These are phyloP conservation scores for Oceanites oceanicus DNA, from an alignment of 2,113 vertebrate species.

Conservation along the genomic window DNA sequence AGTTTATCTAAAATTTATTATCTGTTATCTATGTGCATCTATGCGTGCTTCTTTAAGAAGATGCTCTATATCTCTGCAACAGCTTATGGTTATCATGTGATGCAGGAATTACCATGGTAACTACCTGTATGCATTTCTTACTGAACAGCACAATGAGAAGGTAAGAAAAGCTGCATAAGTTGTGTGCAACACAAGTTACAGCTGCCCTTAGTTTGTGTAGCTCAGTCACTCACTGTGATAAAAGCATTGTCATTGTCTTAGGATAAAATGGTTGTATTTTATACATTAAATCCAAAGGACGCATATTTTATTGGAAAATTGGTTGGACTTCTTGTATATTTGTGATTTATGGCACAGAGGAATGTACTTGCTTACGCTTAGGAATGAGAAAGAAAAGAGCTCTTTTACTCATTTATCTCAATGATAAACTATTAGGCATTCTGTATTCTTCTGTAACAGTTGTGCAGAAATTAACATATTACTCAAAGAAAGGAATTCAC, in stretches of 20 bases:
- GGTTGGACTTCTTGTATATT: not conserved
- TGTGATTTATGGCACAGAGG: not conserved
- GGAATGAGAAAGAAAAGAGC: not conserved
- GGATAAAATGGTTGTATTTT: not conserved
- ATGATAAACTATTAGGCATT: not conserved
- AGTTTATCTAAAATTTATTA: not conserved
- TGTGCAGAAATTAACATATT: not conserved
- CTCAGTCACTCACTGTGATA: not conserved
- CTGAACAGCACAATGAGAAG: not conserved
- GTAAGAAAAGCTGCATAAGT: not conserved
- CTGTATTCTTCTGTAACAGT: not conserved
- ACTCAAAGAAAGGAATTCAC: not conserved
- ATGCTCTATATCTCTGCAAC: not conserved
- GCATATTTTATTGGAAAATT: not conserved
- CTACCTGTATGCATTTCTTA: not conserved
- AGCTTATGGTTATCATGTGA: not conserved
- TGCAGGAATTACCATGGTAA: conserved; percentile 47
- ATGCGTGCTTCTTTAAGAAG: not conserved
- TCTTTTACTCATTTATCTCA: not conserved
- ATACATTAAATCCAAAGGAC: not conserved
- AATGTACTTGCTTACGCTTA: not conserved
- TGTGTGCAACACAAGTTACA: not conserved
- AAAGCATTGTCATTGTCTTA: not conserved
- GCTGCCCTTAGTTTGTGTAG: not conserved
- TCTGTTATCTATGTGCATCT: not conserved